These are phyloP conservation scores for Neomonachus schauinslandi DNA, from an alignment of 2,113 vertebrate species.

Conservation along the genomic window DNA sequence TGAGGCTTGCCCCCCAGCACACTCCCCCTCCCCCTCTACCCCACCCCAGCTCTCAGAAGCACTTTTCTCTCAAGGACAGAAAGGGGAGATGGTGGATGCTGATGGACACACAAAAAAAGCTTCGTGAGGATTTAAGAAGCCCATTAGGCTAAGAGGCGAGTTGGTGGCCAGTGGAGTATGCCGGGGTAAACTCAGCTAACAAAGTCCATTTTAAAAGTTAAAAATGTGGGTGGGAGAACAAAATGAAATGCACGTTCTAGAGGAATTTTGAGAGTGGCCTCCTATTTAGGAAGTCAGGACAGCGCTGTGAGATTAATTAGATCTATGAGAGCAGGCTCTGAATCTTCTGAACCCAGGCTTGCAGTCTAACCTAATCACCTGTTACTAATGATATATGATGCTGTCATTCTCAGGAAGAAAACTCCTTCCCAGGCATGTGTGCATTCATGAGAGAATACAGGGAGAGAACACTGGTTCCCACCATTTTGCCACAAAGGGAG, in stretches of 20 bases:
- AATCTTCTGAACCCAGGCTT: background rate
- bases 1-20: slow-evolving; percentile 64
- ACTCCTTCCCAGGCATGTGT: background rate
- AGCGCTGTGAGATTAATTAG: background rate
- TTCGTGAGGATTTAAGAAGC: slow-evolving; percentile 56
- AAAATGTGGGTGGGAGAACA: background rate
- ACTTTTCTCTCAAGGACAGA: slow-evolving; percentile 72
- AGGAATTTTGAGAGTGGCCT: slow-evolving; percentile 39
- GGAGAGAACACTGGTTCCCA: background rate
- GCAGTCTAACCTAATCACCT: slow-evolving; percentile 29
- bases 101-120: slow-evolving; percentile 65
- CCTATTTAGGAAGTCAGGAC: background rate
- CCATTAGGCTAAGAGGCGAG: slow-evolving; percentile 9
- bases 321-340: background rate
- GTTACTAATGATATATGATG: background rate
- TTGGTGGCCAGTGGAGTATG: background rate
- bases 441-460: background rate
- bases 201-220: slow-evolving; percentile 47
- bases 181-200: background rate
- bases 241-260: slow-evolving; percentile 40
- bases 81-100: slow-evolving; percentile 61
- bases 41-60: slow-evolving; percentile 60
- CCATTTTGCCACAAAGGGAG: background rate
- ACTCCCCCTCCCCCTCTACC: background rate
- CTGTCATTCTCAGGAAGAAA: background rate